A percentile compares a stretch with the other conserved stretches of the same genome.
phyloP scores from a whole-genome alignment of 2,888 invertebrate species.

The Drosophila rellima region DNA sequence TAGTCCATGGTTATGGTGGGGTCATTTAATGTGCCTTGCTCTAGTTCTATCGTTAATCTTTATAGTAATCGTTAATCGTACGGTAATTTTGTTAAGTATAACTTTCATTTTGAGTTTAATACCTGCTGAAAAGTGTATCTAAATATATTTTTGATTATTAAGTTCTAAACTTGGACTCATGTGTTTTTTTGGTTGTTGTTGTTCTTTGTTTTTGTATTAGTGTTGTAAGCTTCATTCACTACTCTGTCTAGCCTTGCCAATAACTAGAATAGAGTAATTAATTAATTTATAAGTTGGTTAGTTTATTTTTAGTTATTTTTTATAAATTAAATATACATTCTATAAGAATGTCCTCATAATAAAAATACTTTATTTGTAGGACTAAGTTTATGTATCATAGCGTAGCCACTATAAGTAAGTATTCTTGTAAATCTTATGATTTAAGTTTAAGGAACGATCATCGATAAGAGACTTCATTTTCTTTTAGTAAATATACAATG shows the following conservation, averaged over 20 bases:
- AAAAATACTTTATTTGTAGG: constrained; percentile 72
- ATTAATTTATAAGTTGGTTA: constrained; percentile 68
- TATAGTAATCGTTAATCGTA: constrained; percentile 26
- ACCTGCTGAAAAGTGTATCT: constrained; percentile 82
- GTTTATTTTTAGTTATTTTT: constrained; percentile 45
- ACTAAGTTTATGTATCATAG: constrained; percentile 39
- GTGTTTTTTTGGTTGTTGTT: constrained; percentile 65
- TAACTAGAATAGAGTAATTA: constrained; percentile 72
- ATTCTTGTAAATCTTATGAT: constrained; percentile 64
- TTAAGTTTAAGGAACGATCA: constrained; percentile 79
- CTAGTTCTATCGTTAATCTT: constrained; percentile 59
- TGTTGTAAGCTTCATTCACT: constrained; percentile 79
- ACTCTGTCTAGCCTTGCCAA: constrained; percentile 69
- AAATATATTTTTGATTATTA: constrained; percentile 82
- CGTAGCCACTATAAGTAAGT: constrained; percentile 44
- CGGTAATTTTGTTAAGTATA: constrained; percentile 46
- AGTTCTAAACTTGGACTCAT: constrained; percentile 81
- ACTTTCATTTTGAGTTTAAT: constrained; percentile 55
- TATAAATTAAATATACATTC: constrained; percentile 69
- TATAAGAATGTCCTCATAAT: constrained; percentile 75
- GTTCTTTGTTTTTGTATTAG: constrained; percentile 48
- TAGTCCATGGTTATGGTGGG: constrained; percentile 79
- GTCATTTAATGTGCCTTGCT: constrained; percentile 76
- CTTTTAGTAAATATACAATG: constrained; percentile 76
- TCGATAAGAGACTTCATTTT: constrained; percentile 81